Evolutionary conservation across 2,888 invertebrate genomes (phyloP).

Genomic region (Drosophila eohydei): DNA sequence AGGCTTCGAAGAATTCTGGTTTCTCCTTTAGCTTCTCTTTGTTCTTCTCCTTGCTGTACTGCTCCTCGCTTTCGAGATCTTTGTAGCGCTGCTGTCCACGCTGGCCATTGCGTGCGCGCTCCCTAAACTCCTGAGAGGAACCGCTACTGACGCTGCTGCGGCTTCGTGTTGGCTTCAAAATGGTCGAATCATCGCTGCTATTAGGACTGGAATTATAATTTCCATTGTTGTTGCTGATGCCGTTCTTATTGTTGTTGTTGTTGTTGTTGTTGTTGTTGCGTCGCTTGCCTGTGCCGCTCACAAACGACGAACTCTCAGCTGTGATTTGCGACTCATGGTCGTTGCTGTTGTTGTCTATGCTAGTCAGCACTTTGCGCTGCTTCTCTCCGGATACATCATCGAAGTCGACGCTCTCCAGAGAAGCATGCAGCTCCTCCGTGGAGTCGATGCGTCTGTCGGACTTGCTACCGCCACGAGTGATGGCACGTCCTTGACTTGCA

Average conservation of each 20-base stretch:
- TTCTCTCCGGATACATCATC: constrained; percentile 84
- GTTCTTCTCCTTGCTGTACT: constrained; percentile 55
- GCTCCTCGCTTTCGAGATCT: constrained; percentile 64
- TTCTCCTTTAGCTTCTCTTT: constrained; percentile 62
- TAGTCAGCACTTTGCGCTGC: constrained; percentile 72
- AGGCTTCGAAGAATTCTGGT: constrained; percentile 61
- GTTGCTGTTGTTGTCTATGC: constrained; percentile 78
- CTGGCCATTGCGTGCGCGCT: constrained; percentile 72
- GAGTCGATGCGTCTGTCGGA: constrained; percentile 83
- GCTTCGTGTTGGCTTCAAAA: constrained; percentile 57
- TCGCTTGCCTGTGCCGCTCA: constrained; percentile 64
- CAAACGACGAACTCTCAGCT: constrained; percentile 92
- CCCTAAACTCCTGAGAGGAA: constrained; percentile 50
- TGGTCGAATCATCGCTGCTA: constrained; percentile 49
- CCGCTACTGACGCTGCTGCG: constrained; percentile 18
- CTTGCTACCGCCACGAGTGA: constrained; percentile 51
- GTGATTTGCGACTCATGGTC: constrained; percentile 84
- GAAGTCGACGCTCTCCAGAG: constrained; percentile 83
- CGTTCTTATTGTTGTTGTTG: constrained; percentile 39
- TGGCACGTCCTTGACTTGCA: constrained; percentile 47
- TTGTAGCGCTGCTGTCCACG: constrained; percentile 78
- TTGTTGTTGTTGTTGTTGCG: constrained; percentile 65
- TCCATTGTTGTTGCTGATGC: constrained; percentile 35
- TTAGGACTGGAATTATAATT: constrained; percentile 29
- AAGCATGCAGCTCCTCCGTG: constrained; percentile 80